A percentile compares a stretch with the other conserved stretches of the same genome.
Conservation (phyloP, 2,797 vertebrate genomes). For the Remorina albescens region DNA sequence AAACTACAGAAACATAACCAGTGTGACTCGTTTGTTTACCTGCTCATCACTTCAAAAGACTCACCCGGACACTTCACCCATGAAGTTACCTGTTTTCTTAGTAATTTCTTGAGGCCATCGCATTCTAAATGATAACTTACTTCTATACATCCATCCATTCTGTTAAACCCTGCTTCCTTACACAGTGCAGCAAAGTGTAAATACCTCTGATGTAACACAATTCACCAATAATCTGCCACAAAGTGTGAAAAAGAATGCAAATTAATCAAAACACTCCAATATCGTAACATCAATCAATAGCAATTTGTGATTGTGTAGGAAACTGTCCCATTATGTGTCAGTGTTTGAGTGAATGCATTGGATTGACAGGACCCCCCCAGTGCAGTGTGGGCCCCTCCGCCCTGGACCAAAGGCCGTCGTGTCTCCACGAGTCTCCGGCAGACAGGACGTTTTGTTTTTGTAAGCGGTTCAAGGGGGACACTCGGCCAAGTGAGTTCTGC, state of each 20-base stretch:
- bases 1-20: constrained; percentile 28
- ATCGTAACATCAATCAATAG: neutral
- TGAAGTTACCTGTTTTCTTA: neutral
- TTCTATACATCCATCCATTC: too few relatives aligned
- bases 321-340: neutral
- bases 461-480: too few relatives aligned
- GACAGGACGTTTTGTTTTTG: too few relatives aligned
- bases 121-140: neutral
- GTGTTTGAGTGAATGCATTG: neutral
- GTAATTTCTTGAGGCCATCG: neutral
- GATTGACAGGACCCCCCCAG: neutral
- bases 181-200: neutral
- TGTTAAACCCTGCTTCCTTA: too few relatives aligned
- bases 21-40: neutral
- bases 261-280: neutral
- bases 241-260: neutral
- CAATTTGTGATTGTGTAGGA: neutral
- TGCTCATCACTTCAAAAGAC: neutral
- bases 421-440: too few relatives aligned
- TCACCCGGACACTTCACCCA: neutral
- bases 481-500: neutral
- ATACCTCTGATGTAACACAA: neutral
- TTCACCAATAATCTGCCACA: too few relatives aligned
- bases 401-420: neutral
- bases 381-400: neutral